Base-by-base conservation (phyloP, 2,888 invertebrate species). In the Drosophila kambysellisi region DNA sequence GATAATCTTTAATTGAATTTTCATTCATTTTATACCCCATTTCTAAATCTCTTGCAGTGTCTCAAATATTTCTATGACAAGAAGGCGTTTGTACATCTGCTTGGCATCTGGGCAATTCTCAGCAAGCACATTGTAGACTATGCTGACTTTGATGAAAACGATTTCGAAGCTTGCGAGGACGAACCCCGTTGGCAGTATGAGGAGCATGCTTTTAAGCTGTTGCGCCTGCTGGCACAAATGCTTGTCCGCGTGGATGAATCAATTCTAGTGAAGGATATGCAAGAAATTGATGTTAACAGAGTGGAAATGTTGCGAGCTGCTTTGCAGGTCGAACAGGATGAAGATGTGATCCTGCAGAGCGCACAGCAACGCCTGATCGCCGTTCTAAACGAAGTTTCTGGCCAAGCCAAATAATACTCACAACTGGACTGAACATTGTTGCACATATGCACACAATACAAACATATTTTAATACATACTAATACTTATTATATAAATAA, bases 21-120 rank as follows among this genome's bases (percentile, higher is more conserved):
- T 0, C 0, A 3, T 6, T 15, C 7, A 15, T 33, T 17, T 0
- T 9, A 51, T 29, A 29, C 6, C 11, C 15, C 48, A 32, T 17
- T 46, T 29, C 5, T 12, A 3, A 37, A 25, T 51, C 2, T 0
- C n/a, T 71, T 90, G 15, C 78, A 93, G 91, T 90, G 92, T 3
- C 79, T 93, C 1, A 88, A 87, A n/a, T 91, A 92, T 85, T 92
- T 90, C 0, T 92, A 93, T 64, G 89, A 93, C 60, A 89, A 82
- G n/a, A 81, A 89, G 12, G 88, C 91, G 15, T 91, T 93, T 48
- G 67, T 73, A 20, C 82, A 91, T 73, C 80, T 93, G 37, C 80
- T 93, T 1, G 83, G 72, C 4, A 82, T 93, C 12, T 92, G 93
- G 92, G 79, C 86, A 76, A 63, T 81, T 69, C 46, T 88, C 59